Conservation (phyloP, 37 sponge, comb jelly and placozoan species). For the Cliona cf. orientalis region DNA sequence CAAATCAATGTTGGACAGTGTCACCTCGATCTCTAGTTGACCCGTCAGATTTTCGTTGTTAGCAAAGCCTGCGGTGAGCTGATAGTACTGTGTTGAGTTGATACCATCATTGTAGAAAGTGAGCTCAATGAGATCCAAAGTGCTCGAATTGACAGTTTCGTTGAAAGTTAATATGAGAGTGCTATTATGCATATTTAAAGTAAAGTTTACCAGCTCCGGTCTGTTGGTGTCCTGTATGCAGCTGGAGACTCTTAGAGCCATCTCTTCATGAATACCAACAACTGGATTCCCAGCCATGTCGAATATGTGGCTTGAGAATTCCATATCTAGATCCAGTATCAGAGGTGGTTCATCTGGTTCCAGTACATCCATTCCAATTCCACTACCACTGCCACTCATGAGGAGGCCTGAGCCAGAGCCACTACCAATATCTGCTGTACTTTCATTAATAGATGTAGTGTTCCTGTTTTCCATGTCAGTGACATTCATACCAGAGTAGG, state of each 20-base stretch:
- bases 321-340: not conserved
- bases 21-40: conserved; percentile 54
- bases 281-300: conserved; percentile 84
- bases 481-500: not conserved
- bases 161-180: conserved; percentile 82
- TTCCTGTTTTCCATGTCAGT: not conserved
- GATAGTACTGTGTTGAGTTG: conserved; percentile 48
- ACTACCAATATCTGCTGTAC: not conserved
- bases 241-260: conserved; percentile 35
- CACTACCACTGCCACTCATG: conserved; percentile 14
- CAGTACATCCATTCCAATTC: not conserved
- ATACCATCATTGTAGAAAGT: conserved; percentile 45
- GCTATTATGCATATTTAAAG: conserved; percentile 76
- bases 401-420: conserved; percentile 1
- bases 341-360: too few relatives aligned
- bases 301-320: conserved; percentile 41
- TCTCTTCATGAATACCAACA: conserved; percentile 13
- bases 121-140: conserved; percentile 57
- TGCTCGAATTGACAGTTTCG: conserved; percentile 81
- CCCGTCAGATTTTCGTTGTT: conserved; percentile 50
- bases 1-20: conserved; percentile 75
- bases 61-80: conserved; percentile 51
- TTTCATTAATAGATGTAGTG: not conserved
- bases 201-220: conserved; percentile 68
- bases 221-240: conserved; percentile 73